Conservation (phyloP, 1,140 invertebrate genomes). For the Drosophila tristis region DNA sequence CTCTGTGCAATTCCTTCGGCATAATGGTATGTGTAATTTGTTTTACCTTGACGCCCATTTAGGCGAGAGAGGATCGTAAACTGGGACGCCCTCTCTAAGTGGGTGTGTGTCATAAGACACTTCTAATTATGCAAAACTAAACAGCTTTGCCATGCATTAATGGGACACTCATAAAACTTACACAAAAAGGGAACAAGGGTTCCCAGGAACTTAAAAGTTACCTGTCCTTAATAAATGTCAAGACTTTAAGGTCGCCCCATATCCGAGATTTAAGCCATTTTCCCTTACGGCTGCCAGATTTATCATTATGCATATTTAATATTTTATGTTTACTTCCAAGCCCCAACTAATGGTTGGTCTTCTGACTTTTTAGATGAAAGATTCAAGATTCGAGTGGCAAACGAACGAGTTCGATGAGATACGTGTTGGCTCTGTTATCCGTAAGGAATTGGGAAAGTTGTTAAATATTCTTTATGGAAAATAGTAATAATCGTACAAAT, state of each 20-base stretch:
- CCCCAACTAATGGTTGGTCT: conserved; percentile 8
- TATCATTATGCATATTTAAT: conserved; percentile 57
- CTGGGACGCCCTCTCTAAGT: too few relatives aligned
- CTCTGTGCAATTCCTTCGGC: conserved; percentile 19
- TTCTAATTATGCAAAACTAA: conserved; percentile 56
- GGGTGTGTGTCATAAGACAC: conserved; percentile 17
- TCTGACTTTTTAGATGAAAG: conserved; percentile 7
- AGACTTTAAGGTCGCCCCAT: conserved; percentile 30
- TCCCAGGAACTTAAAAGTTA: conserved; percentile 28
- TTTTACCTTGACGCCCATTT: conserved; percentile 43
- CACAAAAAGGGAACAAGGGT: conserved; percentile 12
- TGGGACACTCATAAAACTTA: conserved; percentile 20
- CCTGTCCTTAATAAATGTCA: conserved; percentile 48
- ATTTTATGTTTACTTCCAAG: too few relatives aligned
- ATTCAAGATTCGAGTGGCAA: neutral
- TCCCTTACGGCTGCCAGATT: conserved; percentile 47
- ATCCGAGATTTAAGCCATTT: conserved; percentile 35
- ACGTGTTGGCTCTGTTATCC: too few relatives aligned
- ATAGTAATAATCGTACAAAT: too few relatives aligned
- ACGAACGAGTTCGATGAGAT: neutral
- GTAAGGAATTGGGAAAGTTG: too few relatives aligned
- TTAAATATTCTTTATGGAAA: too few relatives aligned
- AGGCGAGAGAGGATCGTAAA: too few relatives aligned
- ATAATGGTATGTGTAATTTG: conserved; percentile 9
- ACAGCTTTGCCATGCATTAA: conserved; percentile 46